phyloP scores from a whole-genome alignment of 2,113 vertebrate species.

The Mohoua ochrocephala region DNA sequence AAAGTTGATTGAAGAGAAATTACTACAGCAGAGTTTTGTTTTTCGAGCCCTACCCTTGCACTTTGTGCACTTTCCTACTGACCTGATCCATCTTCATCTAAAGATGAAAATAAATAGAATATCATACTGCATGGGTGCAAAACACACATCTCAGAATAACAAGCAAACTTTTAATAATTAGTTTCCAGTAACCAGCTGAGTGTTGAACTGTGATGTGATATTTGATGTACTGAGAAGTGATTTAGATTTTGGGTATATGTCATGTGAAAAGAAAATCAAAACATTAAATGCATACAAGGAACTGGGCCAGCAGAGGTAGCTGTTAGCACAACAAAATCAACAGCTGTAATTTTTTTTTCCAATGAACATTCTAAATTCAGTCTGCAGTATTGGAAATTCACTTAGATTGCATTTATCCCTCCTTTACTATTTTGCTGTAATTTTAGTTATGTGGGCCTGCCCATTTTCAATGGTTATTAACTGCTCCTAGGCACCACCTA shows the following conservation, averaged over 20 bases:
- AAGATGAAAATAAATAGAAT: neutral
- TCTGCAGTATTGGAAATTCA: neutral
- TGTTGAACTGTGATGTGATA: neutral
- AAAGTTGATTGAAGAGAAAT: neutral
- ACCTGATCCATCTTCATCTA: neutral
- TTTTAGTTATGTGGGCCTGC: neutral
- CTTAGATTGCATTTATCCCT: neutral
- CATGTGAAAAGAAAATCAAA: neutral
- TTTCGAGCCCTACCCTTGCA: neutral
- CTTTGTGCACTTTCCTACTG: neutral
- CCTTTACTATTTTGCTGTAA: neutral
- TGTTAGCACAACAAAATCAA: neutral
- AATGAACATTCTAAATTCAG: neutral
- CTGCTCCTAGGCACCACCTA: accelerated
- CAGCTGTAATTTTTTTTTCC: neutral
- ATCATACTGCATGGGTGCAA: neutral
- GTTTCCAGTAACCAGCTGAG: neutral
- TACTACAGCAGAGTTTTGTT: neutral
- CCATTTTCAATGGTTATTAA: neutral
- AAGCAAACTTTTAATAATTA: neutral
- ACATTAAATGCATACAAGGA: neutral
- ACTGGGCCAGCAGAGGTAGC: constrained; percentile 27
- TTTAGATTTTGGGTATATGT: neutral
- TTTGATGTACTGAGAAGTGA: neutral
- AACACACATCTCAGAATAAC: neutral